These are phyloP conservation scores for Steinernema carpocapsae DNA, from an alignment of 2,888 invertebrate species.

Conservation along the genomic window DNA sequence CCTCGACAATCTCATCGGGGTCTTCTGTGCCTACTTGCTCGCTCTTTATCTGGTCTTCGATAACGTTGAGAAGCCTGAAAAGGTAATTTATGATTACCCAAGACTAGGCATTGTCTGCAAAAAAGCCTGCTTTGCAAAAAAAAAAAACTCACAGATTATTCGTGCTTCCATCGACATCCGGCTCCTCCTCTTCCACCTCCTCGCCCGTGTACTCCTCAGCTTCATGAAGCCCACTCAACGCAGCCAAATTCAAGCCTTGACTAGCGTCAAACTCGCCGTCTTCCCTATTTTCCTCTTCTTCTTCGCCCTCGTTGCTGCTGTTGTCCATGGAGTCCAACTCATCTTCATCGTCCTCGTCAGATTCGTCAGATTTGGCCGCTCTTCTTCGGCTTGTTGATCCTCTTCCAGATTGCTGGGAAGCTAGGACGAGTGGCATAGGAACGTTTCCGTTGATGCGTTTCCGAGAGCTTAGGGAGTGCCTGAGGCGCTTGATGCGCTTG, in stretches of 20 bases:
- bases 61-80: background rate
- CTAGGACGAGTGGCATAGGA: background rate
- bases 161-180: constrained; percentile 21
- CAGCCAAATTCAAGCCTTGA: background rate
- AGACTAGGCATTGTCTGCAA: no score
- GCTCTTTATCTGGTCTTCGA: constrained; percentile 16
- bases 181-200: background rate
- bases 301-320: background rate
- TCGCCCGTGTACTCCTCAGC: no score
- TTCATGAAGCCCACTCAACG: no score
- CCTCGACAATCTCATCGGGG: background rate
- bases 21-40: background rate
- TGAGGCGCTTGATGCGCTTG: constrained; percentile 18
- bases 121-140: no score
- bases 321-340: background rate
- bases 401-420: background rate
- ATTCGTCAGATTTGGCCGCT: background rate
- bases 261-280: background rate
- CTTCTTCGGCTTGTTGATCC: background rate
- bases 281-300: background rate
- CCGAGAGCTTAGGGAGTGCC: constrained; percentile 2
- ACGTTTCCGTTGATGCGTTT: constrained; percentile 17
- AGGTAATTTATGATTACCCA: background rate
- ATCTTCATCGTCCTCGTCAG: background rate
- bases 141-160: background rate